Conservation (phyloP, 2,888 invertebrate species). For the Odontocolon sp. region DNA sequence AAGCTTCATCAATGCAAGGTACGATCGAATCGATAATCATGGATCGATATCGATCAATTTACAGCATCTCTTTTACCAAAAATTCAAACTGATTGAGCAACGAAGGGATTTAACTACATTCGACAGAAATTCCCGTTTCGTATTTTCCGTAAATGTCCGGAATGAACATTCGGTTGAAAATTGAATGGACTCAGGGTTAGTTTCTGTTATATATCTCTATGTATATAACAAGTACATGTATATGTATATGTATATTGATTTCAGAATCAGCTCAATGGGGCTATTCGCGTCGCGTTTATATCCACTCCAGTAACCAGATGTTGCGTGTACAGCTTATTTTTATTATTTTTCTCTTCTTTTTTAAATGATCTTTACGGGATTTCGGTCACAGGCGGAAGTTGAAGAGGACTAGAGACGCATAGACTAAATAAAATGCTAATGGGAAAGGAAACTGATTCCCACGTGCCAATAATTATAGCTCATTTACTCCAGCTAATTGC, state of each 20-base stretch:
- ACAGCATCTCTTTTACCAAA: neutral
- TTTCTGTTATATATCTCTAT: neutral
- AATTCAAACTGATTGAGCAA: neutral
- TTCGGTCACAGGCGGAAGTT: slow-evolving; percentile 10
- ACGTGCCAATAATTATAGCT: neutral
- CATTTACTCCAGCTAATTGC: too few relatives aligned
- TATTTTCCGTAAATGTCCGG: slow-evolving; percentile 23
- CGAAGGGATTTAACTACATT: neutral
- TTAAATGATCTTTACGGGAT: neutral
- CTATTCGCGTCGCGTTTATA: slow-evolving; percentile 9
- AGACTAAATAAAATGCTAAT: neutral
- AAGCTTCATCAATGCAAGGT: neutral
- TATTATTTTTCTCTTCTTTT: neutral
- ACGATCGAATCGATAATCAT: slow-evolving; percentile 14
- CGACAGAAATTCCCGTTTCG: neutral
- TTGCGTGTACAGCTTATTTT: neutral
- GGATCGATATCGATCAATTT: neutral
- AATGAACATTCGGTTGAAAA: slow-evolving; percentile 18
- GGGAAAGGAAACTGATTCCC: neutral
- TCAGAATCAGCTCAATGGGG: slow-evolving; percentile 1
- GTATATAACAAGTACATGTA: neutral
- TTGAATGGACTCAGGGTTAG: slow-evolving; percentile 12
- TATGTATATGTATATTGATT: neutral
- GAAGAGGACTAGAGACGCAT: neutral
- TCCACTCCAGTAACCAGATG: slow-evolving; percentile 15